These are phyloP conservation scores for Gallinago media DNA, from an alignment of 2,113 vertebrate genomes.

Conservation along the genomic window DNA sequence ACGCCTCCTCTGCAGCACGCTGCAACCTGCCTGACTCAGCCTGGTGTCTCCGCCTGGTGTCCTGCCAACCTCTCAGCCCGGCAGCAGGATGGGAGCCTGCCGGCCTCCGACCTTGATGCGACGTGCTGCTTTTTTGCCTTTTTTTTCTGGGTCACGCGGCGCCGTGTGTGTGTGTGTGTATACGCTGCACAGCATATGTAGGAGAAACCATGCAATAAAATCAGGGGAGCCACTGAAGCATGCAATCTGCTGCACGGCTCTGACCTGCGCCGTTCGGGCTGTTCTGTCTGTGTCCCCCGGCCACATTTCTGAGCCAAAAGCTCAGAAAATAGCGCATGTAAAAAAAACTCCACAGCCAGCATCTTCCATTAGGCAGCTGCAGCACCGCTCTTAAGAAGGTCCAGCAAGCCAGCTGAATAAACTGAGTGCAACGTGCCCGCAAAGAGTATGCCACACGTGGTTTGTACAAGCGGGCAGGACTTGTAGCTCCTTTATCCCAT, in stretches of 20 bases:
- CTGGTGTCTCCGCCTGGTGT: background rate
- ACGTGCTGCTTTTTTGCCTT: background rate
- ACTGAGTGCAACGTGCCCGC: background rate
- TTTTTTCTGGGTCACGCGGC: background rate
- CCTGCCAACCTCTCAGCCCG: background rate
- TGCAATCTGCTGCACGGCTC: background rate
- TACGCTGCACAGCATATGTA: background rate
- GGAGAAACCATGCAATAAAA: background rate
- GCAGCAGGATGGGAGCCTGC: background rate
- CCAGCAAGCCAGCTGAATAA: background rate
- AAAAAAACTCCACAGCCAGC: background rate
- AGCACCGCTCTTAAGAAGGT: background rate
- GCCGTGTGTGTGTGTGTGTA: background rate
- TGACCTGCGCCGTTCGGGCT: background rate
- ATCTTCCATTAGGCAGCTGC: background rate
- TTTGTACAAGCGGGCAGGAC: background rate
- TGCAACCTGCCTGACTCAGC: background rate
- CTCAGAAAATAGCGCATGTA: background rate
- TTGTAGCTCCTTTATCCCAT: background rate
- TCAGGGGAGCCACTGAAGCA: background rate
- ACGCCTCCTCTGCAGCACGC: background rate
- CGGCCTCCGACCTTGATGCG: background rate
- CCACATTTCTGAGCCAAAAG: background rate
- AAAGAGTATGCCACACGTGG: accelerated
- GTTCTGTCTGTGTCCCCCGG: background rate